Percentiles rank a stretch among this genome's conserved stretches.
These are phyloP conservation scores for Cephus spinipes DNA, from an alignment of 2,888 invertebrate species.

Conservation along the genomic window DNA sequence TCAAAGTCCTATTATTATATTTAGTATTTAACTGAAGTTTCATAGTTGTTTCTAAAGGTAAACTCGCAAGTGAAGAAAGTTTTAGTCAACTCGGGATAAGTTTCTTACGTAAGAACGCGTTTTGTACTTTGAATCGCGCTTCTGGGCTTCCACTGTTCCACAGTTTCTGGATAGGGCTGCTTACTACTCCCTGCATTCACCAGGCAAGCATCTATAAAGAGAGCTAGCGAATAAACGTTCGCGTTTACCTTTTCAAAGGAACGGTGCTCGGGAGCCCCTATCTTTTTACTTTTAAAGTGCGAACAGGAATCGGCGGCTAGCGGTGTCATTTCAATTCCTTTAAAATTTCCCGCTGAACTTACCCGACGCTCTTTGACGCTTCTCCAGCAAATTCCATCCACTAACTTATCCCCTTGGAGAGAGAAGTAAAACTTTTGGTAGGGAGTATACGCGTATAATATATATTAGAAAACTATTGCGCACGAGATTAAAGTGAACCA, in stretches of 20 bases:
- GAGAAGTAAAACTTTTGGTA: not conserved
- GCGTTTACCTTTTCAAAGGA: slow-evolving; percentile 18
- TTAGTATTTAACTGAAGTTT: slow-evolving; percentile 48
- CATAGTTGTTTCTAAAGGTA: slow-evolving; percentile 32
- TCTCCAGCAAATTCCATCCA: not conserved
- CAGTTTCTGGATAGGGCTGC: slow-evolving; percentile 19
- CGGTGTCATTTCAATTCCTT: not conserved
- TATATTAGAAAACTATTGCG: not conserved
- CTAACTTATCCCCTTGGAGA: not conserved
- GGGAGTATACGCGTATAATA: not conserved
- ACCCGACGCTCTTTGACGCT: not conserved
- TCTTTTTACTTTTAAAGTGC: not conserved
- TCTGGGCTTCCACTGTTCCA: slow-evolving; percentile 2
- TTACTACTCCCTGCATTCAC: not conserved
- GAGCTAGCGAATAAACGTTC: slow-evolving; percentile 17
- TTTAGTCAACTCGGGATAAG: not conserved
- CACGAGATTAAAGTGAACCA: not conserved
- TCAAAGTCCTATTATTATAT: slow-evolving; percentile 40
- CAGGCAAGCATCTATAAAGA: not conserved
- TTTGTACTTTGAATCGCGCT: not conserved
- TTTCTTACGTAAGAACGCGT: not conserved
- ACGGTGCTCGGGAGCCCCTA: not conserved
- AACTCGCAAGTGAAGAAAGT: not conserved
- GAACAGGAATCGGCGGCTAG: not conserved
- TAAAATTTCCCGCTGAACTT: not conserved